These are phyloP conservation scores for Saccopteryx leptura DNA, from an alignment of 2,113 vertebrate species.

Conservation along the genomic window DNA sequence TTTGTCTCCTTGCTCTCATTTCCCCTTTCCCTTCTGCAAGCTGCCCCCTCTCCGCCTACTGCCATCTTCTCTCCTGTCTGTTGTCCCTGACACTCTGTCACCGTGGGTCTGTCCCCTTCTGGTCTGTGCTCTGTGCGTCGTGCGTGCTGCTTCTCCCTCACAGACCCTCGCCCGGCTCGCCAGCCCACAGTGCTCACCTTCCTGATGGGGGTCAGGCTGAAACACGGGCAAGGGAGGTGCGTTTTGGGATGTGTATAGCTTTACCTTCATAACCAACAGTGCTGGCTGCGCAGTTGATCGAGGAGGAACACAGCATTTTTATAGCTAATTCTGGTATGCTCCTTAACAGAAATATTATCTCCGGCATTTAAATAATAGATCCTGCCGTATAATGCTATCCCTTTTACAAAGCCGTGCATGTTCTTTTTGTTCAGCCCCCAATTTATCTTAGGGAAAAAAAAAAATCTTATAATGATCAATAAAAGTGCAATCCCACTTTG, in stretches of 20 bases:
- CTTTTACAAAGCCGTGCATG: not conserved
- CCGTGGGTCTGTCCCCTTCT: not conserved
- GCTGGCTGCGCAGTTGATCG: not conserved
- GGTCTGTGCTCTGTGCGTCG: too few relatives aligned
- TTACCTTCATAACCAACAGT: not conserved
- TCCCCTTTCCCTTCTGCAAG: not conserved
- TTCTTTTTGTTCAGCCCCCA: not conserved
- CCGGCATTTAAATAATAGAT: not conserved
- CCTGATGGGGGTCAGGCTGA: not conserved
- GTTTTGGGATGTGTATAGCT: not conserved
- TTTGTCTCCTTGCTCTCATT: accelerated
- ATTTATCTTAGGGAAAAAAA: not conserved
- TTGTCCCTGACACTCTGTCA: not conserved
- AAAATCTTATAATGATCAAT: not conserved
- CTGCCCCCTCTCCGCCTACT: not conserved
- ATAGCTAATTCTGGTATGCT: not conserved
- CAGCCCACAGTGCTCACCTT: accelerated
- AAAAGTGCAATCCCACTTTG: not conserved
- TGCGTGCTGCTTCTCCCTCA: accelerated
- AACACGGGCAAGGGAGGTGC: not conserved
- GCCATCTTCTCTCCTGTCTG: accelerated
- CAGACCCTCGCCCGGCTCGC: not conserved
- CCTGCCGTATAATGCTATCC: not conserved
- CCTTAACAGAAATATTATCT: not conserved
- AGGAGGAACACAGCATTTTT: not conserved